Evolutionary conservation across 2,113 vertebrate genomes (phyloP), one percentile per base, ranked within the genome.

Genomic region (Balaeniceps rex): DNA sequence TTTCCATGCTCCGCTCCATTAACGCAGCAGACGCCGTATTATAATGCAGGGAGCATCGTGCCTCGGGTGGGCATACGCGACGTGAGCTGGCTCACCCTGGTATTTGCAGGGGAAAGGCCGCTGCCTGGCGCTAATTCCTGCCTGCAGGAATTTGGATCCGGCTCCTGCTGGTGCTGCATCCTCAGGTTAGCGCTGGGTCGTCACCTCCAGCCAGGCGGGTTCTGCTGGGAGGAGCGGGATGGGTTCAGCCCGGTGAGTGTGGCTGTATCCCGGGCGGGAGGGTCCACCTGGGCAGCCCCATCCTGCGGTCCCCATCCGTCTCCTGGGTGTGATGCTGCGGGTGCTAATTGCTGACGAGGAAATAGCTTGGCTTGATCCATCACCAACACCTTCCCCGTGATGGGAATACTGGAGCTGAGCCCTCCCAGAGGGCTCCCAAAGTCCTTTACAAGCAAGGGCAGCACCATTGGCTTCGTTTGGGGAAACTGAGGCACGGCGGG

Each of bases 1-100:
- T 96, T 85, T 72, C 88, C 66, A 2, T 77, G 91, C 87, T 84
- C 87, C 15, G 19, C 65, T 97, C 90, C 77, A 52, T 93, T 78
- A 96, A n/a, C 6, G 0, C 76, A n/a, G 93, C 92, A 88, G 90
- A 88, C 83, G 16, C 51, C 0, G 0, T 13, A n/a, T 90, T 93
- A 63, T 7, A 36, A 81, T 87, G 92, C 70, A 2, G 29, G 76
- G 75, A 92, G 70, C 84, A 18, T 87, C 64, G 4, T 65, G 88
- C 85, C 79, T 71, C 2, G 3, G 84, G 84, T 52, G 2, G 74
- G 72, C 17, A 7, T 51, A 40, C 21, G 26, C 7, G 4, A 14
- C 1, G 7, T 14, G 72, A 70, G 84, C 51, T 3, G 19, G 77
- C 89, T 96, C 81, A 60, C 65, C 94, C 84, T 57, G 65, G 24